Percentiles rank a stretch among this genome's conserved stretches.
These are phyloP conservation scores for Myioborus miniatus DNA, from an alignment of 2,797 vertebrate species.

Conservation along the genomic window DNA sequence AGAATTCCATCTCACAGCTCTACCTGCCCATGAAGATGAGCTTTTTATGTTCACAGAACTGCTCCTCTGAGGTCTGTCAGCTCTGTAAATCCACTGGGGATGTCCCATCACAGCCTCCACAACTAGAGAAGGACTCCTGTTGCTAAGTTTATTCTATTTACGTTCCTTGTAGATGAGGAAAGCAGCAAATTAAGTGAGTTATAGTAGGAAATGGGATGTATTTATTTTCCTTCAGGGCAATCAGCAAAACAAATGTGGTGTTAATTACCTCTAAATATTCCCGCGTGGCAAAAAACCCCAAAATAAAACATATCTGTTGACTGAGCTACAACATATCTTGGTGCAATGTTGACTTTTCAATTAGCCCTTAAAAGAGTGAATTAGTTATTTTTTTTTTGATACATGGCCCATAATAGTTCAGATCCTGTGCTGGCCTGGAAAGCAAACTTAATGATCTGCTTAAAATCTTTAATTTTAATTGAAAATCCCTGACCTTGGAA, in stretches of 20 bases:
- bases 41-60: background rate
- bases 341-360: background rate
- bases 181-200: background rate
- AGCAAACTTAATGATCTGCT: background rate
- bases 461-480: background rate
- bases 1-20: background rate
- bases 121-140: background rate
- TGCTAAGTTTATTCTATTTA: background rate
- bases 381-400: background rate
- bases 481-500: background rate
- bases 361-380: background rate
- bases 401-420: background rate
- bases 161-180: background rate
- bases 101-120: background rate
- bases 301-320: background rate
- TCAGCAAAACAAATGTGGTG: background rate
- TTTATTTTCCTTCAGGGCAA: background rate
- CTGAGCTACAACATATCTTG: background rate
- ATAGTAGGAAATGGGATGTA: background rate
- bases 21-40: background rate
- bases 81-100: background rate
- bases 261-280: background rate
- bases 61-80: background rate
- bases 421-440: background rate
- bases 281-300: background rate